Evolutionary conservation across 1,140 invertebrate species (phyloP).

Genomic region (Drosophila carrolli): DNA sequence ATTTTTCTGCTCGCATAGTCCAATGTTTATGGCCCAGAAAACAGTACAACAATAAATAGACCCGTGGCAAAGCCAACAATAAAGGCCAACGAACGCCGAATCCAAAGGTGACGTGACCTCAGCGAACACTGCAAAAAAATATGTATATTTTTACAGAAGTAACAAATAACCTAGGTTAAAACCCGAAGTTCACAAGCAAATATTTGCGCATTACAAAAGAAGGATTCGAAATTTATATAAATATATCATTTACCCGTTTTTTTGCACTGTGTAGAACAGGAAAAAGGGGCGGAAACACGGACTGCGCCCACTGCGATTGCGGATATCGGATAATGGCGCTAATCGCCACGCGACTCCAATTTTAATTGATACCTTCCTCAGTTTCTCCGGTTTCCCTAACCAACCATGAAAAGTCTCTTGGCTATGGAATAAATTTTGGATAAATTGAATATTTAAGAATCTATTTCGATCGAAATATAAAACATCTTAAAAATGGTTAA

Average conservation of each 20-base stretch:
- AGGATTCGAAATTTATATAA: neutral
- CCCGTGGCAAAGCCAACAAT: slow-evolving; percentile 14
- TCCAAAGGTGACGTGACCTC: neutral
- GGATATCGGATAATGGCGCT: slow-evolving; percentile 67
- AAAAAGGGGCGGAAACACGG: slow-evolving; percentile 38
- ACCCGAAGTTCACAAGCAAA: too few relatives aligned
- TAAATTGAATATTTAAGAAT: too few relatives aligned
- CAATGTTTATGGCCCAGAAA: slow-evolving; percentile 40
- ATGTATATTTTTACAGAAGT: neutral
- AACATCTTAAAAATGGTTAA: too few relatives aligned
- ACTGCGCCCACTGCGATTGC: slow-evolving; percentile 41
- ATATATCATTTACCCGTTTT: neutral
- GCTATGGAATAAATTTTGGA: neutral
- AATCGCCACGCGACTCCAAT: slow-evolving; percentile 71
- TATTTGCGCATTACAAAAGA: too few relatives aligned
- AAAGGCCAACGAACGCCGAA: slow-evolving; percentile 45
- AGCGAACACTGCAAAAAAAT: slow-evolving; percentile 10
- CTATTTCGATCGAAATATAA: too few relatives aligned
- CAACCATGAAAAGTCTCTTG: neutral
- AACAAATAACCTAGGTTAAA: too few relatives aligned
- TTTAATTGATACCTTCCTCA: slow-evolving; percentile 49
- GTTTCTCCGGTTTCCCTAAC: slow-evolving; percentile 9
- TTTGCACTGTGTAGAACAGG: neutral
- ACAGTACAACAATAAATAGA: slow-evolving; percentile 58
- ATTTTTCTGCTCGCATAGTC: slow-evolving; percentile 6